A percentile compares a stretch with the other conserved stretches of the same genome.
These are phyloP conservation scores for Gerris lacustris DNA, from an alignment of 2,888 invertebrate genomes.

Conservation along the genomic window DNA sequence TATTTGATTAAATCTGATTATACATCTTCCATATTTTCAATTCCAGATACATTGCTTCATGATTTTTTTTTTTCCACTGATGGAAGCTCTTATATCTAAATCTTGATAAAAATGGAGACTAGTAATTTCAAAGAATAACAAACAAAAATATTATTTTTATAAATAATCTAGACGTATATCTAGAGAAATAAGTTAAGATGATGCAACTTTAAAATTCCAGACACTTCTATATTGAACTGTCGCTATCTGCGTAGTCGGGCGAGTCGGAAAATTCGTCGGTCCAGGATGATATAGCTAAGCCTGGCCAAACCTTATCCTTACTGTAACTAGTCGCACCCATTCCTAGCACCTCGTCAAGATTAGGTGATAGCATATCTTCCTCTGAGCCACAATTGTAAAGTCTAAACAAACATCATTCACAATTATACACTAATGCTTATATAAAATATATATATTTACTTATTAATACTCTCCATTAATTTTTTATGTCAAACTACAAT, in stretches of 20 bases:
- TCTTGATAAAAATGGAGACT: too few species aligned
- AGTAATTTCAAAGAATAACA: too few species aligned
- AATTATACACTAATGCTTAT: not conserved
- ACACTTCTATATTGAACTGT: conserved; percentile 21
- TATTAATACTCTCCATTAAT: not conserved
- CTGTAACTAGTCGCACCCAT: conserved; percentile 26
- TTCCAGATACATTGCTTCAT: too few species aligned
- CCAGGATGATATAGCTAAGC: conserved; percentile 22
- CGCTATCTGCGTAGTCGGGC: conserved; percentile 25
- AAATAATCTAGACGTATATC: too few species aligned
- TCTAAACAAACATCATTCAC: conserved; percentile 16
- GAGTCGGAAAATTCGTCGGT: conserved; percentile 23
- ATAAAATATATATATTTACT: not conserved
- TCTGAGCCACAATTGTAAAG: conserved; percentile 30
- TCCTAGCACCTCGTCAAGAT: conserved; percentile 49
- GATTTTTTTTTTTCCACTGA: too few species aligned
- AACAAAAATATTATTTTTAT: too few species aligned
- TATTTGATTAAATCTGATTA: too few species aligned
- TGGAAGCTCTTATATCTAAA: too few species aligned
- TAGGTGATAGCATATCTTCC: conserved; percentile 55
- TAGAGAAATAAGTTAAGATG: too few species aligned
- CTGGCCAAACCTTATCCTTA: conserved; percentile 27
- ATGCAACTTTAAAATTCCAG: too few species aligned
- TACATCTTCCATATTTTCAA: too few species aligned
- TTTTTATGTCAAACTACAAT: too few species aligned